phyloP scores from a whole-genome alignment of 2,113 vertebrate genomes.

The Aphelocoma coerulescens region DNA sequence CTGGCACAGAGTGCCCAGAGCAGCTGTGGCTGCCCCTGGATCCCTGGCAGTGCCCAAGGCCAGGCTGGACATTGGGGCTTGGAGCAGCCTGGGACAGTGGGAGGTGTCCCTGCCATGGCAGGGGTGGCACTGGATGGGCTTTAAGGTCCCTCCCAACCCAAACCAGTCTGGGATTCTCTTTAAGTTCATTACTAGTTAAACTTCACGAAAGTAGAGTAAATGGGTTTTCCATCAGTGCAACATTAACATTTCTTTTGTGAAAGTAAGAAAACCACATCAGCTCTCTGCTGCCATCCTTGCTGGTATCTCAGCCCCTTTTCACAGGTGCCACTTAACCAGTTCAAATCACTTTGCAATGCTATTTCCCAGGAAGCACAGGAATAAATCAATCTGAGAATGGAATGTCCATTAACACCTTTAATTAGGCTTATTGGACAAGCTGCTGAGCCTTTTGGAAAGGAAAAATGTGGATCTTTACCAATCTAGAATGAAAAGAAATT shows the following conservation, averaged over 20 bases:
- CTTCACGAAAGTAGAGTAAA: rapidly evolving
- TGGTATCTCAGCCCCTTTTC: neutral
- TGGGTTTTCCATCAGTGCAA: neutral
- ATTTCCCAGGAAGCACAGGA: neutral
- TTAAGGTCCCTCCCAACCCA: neutral
- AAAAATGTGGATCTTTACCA: neutral
- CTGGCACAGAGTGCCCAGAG: neutral
- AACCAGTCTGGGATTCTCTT: neutral
- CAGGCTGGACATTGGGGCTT: neutral
- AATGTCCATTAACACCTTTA: neutral
- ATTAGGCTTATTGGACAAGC: neutral
- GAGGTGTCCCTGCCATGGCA: neutral
- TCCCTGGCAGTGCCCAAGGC: neutral
- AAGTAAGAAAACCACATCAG: neutral
- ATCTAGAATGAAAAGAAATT: neutral
- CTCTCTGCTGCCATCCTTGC: neutral
- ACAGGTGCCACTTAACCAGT: neutral
- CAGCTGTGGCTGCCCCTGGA: neutral
- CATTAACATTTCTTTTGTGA: neutral
- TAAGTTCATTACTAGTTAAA: rapidly evolving
- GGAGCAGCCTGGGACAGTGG: neutral
- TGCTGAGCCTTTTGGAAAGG: neutral
- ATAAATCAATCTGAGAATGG: neutral
- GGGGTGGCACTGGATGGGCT: neutral
- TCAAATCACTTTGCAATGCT: neutral